Base-by-base conservation (phyloP, 2,113 vertebrate genomes). In the Hippocampus zosterae region DNA sequence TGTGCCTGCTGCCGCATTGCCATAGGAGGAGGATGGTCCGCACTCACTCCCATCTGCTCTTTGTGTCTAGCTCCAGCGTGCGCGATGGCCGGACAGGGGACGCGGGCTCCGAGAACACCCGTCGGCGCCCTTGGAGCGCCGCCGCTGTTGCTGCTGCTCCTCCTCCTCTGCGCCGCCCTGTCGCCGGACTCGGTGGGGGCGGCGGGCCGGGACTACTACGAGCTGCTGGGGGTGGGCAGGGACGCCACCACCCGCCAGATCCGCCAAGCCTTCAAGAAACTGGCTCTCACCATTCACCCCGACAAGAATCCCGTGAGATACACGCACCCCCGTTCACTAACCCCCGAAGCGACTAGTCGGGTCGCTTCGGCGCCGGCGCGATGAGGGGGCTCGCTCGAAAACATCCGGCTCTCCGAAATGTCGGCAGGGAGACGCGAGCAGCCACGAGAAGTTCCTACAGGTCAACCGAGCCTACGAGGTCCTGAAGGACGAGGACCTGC, bases 401-500 rank as follows among this genome's bases (percentile, higher is more conserved):
- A 10, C 0, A 27, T 11, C 16, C 8, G 2, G 3, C 8, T 16
- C 25, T 61, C 59, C 10, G 2, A 25, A 37, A 63, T 62, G 6
- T 46, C 23, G 57, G 21, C 37, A 99, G 97, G 95, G 95, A 37
- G 94, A 98, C 79, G 73, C 93, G 66, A 88, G 91, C 0, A 96
- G 97, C 71, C 97, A 99, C 65, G 95, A 96, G 15, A 95, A 93
- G 74, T 99, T 99, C 90, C 87, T 99, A 84, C 93, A 94, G 92
- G 94, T 99, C 81, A 98, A 96, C 73, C 93, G 95, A 74, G 97
- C 97, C 0, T 99, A 99, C 62, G 97, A 99, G 91, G 97, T 99
- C 60, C 89, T 99, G 71, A 99, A 99, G 90, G 97, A 99, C 65
- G 95, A 95, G 85, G 96, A 99, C 73, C 89, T 99, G 5, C 89